Evolutionary conservation across 35 echinoderm and acorn worm species (phyloP).

Genomic region (Diadema setosum): DNA sequence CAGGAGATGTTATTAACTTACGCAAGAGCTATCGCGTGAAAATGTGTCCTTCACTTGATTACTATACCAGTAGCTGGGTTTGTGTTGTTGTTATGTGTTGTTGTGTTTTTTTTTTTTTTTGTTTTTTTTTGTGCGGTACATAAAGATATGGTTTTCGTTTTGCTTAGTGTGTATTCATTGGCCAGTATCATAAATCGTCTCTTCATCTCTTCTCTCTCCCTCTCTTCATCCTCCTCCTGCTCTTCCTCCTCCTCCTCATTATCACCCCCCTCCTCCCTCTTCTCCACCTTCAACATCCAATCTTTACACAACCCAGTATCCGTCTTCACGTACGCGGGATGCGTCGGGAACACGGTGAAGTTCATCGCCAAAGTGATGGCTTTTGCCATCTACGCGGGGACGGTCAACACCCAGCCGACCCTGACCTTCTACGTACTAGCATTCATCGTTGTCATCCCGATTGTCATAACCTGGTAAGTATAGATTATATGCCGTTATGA

Average conservation of each 20-base stretch:
- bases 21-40: too few relatives aligned
- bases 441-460: neutral
- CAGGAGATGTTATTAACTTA: too few relatives aligned
- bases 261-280: neutral
- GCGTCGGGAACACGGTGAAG: neutral
- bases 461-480: constrained; percentile 3
- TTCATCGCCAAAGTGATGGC: constrained; percentile 13
- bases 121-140: too few relatives aligned
- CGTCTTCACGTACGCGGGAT: constrained; percentile 6
- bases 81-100: too few relatives aligned
- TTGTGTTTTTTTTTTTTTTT: too few relatives aligned
- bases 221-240: neutral
- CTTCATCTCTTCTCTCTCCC: neutral
- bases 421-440: neutral
- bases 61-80: too few relatives aligned
- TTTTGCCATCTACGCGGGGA: neutral
- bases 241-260: neutral
- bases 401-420: neutral
- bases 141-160: too few relatives aligned
- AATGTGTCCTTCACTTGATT: too few relatives aligned
- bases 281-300: neutral
- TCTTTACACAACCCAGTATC: neutral
- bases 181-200: too few relatives aligned
- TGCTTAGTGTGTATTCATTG: too few relatives aligned
- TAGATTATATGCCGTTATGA: too few relatives aligned